Conservation (phyloP, 2,113 vertebrate genomes). For the Leptobrachium leishanense region DNA sequence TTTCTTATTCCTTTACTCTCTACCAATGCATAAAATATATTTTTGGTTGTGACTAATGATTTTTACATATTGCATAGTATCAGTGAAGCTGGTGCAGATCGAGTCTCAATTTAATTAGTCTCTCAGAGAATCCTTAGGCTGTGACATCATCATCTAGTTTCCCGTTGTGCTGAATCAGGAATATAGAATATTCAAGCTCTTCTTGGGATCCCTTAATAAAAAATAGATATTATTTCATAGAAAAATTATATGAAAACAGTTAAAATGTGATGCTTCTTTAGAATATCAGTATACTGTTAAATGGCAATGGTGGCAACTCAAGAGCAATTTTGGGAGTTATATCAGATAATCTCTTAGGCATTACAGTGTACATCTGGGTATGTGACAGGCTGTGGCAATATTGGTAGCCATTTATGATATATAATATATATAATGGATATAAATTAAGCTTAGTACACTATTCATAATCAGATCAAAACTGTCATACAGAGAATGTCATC, state of each 20-base stretch:
- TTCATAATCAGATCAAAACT: neutral
- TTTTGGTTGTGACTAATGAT: neutral
- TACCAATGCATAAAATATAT: neutral
- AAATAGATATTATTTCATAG: neutral
- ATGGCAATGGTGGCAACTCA: no score
- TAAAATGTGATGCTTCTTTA: no score
- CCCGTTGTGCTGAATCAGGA: conserved; percentile 57
- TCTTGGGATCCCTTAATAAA: conserved; percentile 65
- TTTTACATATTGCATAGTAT: neutral
- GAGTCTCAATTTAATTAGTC: neutral
- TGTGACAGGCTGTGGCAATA: no score
- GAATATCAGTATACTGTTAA: no score
- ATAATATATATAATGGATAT: no score
- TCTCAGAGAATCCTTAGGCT: neutral
- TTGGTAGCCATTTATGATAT: no score
- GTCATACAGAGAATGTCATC: neutral
- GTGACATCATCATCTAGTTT: conserved; percentile 22
- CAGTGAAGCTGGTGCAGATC: neutral
- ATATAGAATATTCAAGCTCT: conserved; percentile 66
- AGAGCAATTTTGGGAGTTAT: no score
- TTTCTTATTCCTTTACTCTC: no score
- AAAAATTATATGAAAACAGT: no score
- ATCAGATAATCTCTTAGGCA: no score
- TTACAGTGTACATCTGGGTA: no score
- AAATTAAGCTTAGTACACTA: no score